A percentile compares a stretch with the other conserved stretches of the same genome.
These are phyloP conservation scores for Sipha flava DNA, from an alignment of 1,140 invertebrate species.

Conservation along the genomic window DNA sequence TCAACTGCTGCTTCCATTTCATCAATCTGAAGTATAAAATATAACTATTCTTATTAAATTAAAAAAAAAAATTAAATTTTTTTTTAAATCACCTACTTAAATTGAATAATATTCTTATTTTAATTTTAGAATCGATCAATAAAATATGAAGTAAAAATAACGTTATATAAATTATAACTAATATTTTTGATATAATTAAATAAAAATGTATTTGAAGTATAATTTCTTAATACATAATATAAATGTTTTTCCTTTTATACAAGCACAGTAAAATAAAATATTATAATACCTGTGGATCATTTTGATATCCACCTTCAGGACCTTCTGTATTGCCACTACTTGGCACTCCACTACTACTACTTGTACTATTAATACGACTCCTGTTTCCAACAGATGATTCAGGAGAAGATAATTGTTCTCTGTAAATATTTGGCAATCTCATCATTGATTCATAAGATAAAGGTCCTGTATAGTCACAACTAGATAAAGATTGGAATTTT, in stretches of 20 bases:
- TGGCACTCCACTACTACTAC: conserved; percentile 38
- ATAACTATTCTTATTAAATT: neutral
- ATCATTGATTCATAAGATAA: conserved; percentile 76
- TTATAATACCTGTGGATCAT: conserved; percentile 15
- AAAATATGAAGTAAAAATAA: too few relatives aligned
- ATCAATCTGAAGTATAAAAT: neutral
- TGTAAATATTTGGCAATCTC: conserved; percentile 66
- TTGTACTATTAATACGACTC: conserved; percentile 30
- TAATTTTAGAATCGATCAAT: too few relatives aligned
- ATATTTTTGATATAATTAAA: too few relatives aligned
- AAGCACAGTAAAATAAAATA: neutral
- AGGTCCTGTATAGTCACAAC: conserved; percentile 74
- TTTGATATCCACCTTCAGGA: conserved; percentile 50
- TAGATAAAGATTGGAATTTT: conserved; percentile 62
- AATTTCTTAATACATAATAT: neutral
- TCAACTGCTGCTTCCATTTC: conserved; percentile 26
- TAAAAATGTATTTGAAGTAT: neutral
- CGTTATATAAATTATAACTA: too few relatives aligned
- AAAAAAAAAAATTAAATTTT: neutral
- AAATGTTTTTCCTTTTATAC: neutral
- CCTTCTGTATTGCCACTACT: conserved; percentile 59
- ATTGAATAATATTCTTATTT: too few relatives aligned
- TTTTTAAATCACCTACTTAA: neutral
- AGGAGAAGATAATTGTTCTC: conserved; percentile 42
- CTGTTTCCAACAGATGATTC: conserved; percentile 16